A percentile compares a stretch with the other conserved stretches of the same genome.
These are phyloP conservation scores for Tenebrosternarchus preto DNA, from an alignment of 2,113 vertebrate genomes.

Conservation along the genomic window DNA sequence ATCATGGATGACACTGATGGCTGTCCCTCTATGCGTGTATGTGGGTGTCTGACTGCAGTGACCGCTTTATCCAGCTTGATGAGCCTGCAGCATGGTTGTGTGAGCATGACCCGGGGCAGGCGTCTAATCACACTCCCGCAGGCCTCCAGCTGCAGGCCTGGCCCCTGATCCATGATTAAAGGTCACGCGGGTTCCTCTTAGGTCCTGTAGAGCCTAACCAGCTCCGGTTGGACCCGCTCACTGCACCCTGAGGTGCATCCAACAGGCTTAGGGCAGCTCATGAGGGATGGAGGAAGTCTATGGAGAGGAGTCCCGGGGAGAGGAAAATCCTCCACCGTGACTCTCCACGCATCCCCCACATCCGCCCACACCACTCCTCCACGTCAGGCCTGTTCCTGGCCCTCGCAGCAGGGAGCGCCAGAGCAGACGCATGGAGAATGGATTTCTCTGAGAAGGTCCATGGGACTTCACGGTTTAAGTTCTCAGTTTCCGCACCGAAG, in stretches of 20 bases:
- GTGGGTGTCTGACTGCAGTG: constrained; percentile 60
- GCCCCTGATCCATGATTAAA: constrained; percentile 76
- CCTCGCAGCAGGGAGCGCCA: constrained; percentile 40
- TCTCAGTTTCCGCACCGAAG: constrained; percentile 58
- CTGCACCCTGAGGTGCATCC: constrained; percentile 74
- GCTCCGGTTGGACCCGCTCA: constrained; percentile 63
- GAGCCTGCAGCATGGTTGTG: constrained; percentile 48
- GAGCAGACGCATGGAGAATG: constrained; percentile 72
- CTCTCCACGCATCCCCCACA: constrained; percentile 53
- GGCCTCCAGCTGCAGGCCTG: constrained; percentile 66
- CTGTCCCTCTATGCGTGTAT: neutral
- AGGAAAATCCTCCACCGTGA: constrained; percentile 65
- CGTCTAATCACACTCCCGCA: constrained; percentile 55
- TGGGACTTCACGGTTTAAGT: constrained; percentile 69
- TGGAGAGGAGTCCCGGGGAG: constrained; percentile 63
- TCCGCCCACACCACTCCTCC: constrained; percentile 46
- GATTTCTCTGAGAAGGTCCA: constrained; percentile 66
- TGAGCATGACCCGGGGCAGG: constrained; percentile 60
- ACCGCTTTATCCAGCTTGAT: constrained; percentile 61
- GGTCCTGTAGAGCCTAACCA: constrained; percentile 69
- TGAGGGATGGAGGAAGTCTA: constrained; percentile 67
- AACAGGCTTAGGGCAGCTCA: constrained; percentile 77
- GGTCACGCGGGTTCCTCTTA: constrained; percentile 70
- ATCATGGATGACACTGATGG: constrained; percentile 35
- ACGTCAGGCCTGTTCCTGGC: constrained; percentile 2